Evolutionary conservation across 2,113 vertebrate genomes (phyloP), one percentile per base, ranked within the genome.

Genomic region (Irena cyanogastra): DNA sequence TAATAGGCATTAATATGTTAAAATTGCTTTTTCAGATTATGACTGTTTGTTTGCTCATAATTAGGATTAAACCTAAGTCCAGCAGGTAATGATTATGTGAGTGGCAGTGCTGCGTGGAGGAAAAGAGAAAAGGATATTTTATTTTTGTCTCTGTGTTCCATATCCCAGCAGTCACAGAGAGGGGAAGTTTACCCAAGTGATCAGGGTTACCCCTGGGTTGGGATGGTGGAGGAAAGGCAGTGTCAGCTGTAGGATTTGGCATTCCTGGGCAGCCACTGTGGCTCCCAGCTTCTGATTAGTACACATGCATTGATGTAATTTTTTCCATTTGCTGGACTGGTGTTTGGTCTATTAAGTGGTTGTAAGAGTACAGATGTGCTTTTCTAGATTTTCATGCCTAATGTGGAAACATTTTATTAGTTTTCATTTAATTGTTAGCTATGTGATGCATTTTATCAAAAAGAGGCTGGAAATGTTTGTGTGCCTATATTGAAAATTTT

Each of bases 1-100:
- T 96, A 94, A 92, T 97, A 95, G 91, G 63, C 95, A 96, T 97
- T 97, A 98, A 97, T 60, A 39, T 30, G 64, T 61, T 93, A 64
- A 92, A 87, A 35, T 93, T 92, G 92, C 37, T 68, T 93, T 96
- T 97, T 93, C 72, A 88, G 96, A 96, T 52, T 83, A 75, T 66
- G 45, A 68, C 18, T 85, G 22, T 65, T 96, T 95, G 42, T 94
- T 97, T 95, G 44, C 52, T 91, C 18, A 31, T 92, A 76, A 87
- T 92, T 87, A 89, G 71, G 47, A 78, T 93, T 93, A 93, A 93
- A 44, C 24, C 33, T 76, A 52, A 91, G 64, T 59, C 37, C 83
- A 61, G n/a, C 5, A 19, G 66, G 22, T 69, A 37, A n/a, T 74
- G 54, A 64, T 89, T 76, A 35, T 49, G 8, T 75, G 57, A 74